phyloP scores from a whole-genome alignment of 2,113 vertebrate species.

The Hydropotes inermis region DNA sequence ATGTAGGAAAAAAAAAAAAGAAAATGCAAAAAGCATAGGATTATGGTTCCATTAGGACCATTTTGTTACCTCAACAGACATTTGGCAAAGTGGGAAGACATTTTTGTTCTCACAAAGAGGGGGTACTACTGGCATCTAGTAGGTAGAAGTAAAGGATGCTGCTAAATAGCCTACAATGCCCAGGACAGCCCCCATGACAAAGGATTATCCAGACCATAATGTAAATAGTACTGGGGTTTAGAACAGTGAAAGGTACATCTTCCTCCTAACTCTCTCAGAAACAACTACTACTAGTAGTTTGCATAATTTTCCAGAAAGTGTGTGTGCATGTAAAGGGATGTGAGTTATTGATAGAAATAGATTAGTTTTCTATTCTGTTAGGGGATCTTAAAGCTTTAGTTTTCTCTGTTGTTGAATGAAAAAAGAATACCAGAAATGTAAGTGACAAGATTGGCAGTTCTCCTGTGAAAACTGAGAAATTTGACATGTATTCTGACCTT shows the following conservation, averaged over 20 bases:
- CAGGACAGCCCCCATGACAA: neutral
- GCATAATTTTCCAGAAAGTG: neutral
- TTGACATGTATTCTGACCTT: neutral
- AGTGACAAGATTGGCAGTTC: neutral
- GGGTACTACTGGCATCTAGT: neutral
- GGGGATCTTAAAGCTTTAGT: neutral
- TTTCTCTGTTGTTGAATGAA: neutral
- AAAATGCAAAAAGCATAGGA: neutral
- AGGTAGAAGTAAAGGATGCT: neutral
- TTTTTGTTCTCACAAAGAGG: neutral
- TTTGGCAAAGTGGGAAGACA: neutral
- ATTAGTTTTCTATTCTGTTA: neutral
- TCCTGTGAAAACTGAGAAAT: neutral
- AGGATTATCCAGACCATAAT: neutral
- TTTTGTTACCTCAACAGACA: neutral
- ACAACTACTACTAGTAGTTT: neutral
- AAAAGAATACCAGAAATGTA: neutral
- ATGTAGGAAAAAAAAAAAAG: neutral
- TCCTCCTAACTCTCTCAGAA: neutral
- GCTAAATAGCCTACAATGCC: neutral
- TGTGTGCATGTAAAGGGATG: neutral
- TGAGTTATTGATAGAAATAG: neutral
- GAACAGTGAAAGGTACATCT: neutral
- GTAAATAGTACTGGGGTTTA: neutral
- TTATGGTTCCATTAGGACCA: neutral